Evolutionary conservation across 23 tunicate species (phyloP).

Genomic region (Halocynthia roretzi): DNA sequence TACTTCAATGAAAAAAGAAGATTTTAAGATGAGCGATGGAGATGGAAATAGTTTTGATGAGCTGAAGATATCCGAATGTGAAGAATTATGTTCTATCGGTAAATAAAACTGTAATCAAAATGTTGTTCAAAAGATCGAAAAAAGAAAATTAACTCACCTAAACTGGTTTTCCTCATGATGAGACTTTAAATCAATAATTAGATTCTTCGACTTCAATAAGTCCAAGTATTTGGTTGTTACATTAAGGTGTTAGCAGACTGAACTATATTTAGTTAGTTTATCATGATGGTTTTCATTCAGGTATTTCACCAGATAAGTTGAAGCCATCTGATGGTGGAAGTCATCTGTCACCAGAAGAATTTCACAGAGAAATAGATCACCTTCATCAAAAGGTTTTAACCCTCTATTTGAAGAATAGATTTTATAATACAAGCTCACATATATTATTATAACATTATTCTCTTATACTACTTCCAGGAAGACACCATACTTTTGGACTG

Average conservation of each 20-base stretch:
- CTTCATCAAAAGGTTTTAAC: background rate
- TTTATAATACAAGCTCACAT: background rate
- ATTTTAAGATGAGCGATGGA: constrained; percentile 77
- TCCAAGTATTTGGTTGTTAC: background rate
- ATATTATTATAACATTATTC: background rate
- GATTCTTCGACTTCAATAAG: background rate
- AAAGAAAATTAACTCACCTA: no score
- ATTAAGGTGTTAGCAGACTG: no score
- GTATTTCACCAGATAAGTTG: constrained; percentile 29
- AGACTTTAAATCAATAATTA: no score
- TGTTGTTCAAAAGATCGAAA: no score
- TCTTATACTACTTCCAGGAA: constrained; percentile 7
- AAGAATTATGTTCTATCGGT: constrained; percentile 78
- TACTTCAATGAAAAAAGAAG: constrained; percentile 15
- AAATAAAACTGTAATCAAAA: background rate
- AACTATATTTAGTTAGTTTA: no score
- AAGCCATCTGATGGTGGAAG: constrained; percentile 46
- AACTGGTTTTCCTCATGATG: no score
- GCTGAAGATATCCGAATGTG: constrained; percentile 30
- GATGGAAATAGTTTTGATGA: constrained; percentile 52
- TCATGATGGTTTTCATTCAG: background rate
- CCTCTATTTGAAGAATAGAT: no score
- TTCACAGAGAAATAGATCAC: constrained; percentile 20
- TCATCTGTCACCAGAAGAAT: constrained; percentile 57
- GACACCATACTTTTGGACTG: constrained; percentile 49